phyloP scores from a whole-genome alignment of 2,888 invertebrate species.

The Lampropteryx suffumata region DNA sequence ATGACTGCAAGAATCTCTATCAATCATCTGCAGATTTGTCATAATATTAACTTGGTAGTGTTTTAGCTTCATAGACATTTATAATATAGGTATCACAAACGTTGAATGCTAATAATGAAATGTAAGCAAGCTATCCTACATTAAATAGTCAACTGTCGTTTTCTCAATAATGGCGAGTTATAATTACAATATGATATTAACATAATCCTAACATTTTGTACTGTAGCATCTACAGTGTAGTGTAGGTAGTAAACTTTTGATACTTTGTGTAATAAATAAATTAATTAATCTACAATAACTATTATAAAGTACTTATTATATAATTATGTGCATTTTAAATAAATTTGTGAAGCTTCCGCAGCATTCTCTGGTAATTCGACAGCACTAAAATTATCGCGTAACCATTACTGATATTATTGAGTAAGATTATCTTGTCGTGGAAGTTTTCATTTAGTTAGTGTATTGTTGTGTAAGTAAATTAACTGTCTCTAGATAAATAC shows the following conservation, averaged over 20 bases:
- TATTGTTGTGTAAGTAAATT: too few relatives aligned
- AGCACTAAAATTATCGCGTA: too few relatives aligned
- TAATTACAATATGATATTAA: too few relatives aligned
- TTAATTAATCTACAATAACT: neutral
- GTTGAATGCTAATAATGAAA: slow-evolving; percentile 2
- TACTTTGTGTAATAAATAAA: neutral
- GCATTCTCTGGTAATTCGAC: too few relatives aligned
- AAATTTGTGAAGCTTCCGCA: too few relatives aligned
- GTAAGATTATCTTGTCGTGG: too few relatives aligned
- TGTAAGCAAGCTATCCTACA: slow-evolving; percentile 9
- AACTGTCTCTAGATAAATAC: too few relatives aligned
- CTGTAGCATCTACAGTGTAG: neutral
- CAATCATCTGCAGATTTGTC: neutral
- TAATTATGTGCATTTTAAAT: too few relatives aligned
- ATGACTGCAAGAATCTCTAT: slow-evolving; percentile 5
- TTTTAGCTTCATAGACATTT: slow-evolving; percentile 1
- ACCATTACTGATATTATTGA: too few relatives aligned
- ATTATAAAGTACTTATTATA: neutral
- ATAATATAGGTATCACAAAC: too few relatives aligned
- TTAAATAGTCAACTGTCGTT: neutral
- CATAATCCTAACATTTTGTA: neutral
- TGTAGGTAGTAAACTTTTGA: neutral
- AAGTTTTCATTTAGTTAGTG: too few relatives aligned
- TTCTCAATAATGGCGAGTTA: too few relatives aligned
- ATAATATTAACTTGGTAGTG: slow-evolving; percentile 1